Conservation (phyloP, 2,888 invertebrate genomes). For the Leucophenga montana region DNA sequence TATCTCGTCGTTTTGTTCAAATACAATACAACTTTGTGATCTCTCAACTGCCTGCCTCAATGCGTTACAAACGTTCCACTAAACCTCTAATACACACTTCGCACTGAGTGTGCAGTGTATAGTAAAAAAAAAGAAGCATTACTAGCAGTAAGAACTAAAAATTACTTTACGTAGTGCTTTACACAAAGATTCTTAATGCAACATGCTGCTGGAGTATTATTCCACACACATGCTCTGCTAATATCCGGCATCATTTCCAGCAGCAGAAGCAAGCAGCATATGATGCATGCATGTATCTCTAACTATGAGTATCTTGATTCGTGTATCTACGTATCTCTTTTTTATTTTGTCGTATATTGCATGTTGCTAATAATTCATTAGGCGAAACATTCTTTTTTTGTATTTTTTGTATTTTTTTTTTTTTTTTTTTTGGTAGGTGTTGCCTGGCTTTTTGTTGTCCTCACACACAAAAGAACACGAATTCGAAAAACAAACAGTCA, state of each 20-base stretch:
- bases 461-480: slow-evolving; percentile 27
- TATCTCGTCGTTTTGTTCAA: too few relatives aligned
- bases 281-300: slow-evolving; percentile 4
- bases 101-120: too few relatives aligned
- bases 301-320: too few relatives aligned
- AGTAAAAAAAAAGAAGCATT: too few relatives aligned
- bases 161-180: not conserved
- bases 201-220: too few relatives aligned
- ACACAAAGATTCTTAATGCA: not conserved
- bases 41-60: too few relatives aligned
- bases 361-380: slow-evolving; percentile 36
- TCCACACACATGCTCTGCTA: not conserved
- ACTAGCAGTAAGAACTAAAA: too few relatives aligned
- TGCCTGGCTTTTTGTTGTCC: slow-evolving; percentile 28
- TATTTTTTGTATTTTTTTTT: not conserved
- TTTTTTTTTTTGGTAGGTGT: slow-evolving; percentile 16
- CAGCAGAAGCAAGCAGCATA: too few relatives aligned
- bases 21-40: too few relatives aligned
- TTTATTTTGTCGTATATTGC: slow-evolving; percentile 26
- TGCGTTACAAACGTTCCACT: too few relatives aligned
- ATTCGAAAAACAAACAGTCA: too few relatives aligned
- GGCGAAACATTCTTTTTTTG: not conserved
- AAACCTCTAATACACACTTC: too few relatives aligned
- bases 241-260: slow-evolving; percentile 13
- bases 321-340: not conserved